Conservation (phyloP, 2,888 invertebrate species). For the Julus scandinavius region DNA sequence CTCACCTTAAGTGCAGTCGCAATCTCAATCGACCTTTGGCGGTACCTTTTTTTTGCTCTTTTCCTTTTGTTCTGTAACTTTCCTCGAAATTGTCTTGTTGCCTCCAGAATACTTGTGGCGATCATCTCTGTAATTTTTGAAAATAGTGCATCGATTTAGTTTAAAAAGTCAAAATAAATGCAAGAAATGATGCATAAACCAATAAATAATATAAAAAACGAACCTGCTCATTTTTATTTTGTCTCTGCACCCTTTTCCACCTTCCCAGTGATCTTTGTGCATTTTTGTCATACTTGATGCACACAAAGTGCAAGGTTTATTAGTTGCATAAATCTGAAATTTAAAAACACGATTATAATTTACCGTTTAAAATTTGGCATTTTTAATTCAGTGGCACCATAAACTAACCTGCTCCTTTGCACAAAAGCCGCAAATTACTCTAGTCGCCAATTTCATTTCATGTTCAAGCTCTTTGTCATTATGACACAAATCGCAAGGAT, state of each 20-base stretch:
- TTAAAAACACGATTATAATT: constrained; percentile 54
- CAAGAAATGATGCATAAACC: not conserved
- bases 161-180: not conserved
- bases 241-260: constrained; percentile 67
- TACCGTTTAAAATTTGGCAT: not conserved
- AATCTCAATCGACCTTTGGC: not conserved
- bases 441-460: constrained; percentile 66
- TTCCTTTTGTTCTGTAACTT: constrained; percentile 50
- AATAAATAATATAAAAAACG: constrained; percentile 41
- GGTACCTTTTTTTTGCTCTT: constrained; percentile 47
- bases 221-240: constrained; percentile 66
- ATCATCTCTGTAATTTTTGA: constrained; percentile 53
- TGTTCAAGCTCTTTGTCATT: constrained; percentile 66
- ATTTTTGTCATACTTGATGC: constrained; percentile 63
- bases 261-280: constrained; percentile 67
- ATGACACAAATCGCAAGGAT: constrained; percentile 68
- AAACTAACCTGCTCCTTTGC: constrained; percentile 66
- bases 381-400: not conserved
- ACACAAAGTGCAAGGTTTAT: constrained; percentile 64
- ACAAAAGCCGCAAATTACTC: constrained; percentile 68
- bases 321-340: constrained; percentile 63
- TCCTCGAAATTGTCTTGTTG: constrained; percentile 53
- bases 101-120: constrained; percentile 53
- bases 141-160: not conserved
- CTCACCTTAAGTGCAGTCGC: not conserved